These are phyloP conservation scores for Mongoloraphidia duomilia DNA, from an alignment of 2,888 invertebrate genomes.

Conservation along the genomic window DNA sequence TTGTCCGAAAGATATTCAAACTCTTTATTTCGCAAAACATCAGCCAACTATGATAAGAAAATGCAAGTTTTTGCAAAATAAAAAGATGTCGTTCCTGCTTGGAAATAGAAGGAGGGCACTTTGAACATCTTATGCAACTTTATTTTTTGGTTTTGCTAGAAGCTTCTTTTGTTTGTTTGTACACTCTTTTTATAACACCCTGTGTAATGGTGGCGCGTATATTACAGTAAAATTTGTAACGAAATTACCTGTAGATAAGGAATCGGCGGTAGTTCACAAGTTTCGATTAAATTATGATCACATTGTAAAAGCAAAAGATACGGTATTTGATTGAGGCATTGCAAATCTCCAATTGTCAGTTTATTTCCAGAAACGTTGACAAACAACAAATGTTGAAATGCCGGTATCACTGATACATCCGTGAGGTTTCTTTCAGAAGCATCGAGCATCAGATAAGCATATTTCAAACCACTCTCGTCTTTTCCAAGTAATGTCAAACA, in stretches of 20 bases:
- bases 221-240: too few relatives aligned
- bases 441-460: conserved; percentile 41
- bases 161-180: too few relatives aligned
- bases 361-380: conserved; percentile 41
- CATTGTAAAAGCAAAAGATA: conserved; percentile 41
- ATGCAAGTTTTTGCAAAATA: too few relatives aligned
- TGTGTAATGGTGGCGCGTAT: too few relatives aligned
- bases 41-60: too few relatives aligned
- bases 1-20: too few relatives aligned
- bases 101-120: too few relatives aligned
- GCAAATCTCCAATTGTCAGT: conserved; percentile 32
- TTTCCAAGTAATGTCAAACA: conserved; percentile 27
- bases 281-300: conserved; percentile 36
- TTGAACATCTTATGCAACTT: too few relatives aligned
- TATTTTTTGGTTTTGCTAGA: too few relatives aligned
- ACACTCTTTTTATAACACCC: too few relatives aligned
- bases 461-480: conserved; percentile 31
- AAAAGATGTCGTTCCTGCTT: too few relatives aligned
- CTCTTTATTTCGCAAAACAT: too few relatives aligned
- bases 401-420: conserved; percentile 33
- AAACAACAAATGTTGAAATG: conserved; percentile 40
- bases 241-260: conserved; percentile 40
- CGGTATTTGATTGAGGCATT: conserved; percentile 35
- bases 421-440: conserved; percentile 35
- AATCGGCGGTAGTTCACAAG: conserved; percentile 34